phyloP scores from a whole-genome alignment of 2,113 vertebrate species.

The Ariopsis seemanni region DNA sequence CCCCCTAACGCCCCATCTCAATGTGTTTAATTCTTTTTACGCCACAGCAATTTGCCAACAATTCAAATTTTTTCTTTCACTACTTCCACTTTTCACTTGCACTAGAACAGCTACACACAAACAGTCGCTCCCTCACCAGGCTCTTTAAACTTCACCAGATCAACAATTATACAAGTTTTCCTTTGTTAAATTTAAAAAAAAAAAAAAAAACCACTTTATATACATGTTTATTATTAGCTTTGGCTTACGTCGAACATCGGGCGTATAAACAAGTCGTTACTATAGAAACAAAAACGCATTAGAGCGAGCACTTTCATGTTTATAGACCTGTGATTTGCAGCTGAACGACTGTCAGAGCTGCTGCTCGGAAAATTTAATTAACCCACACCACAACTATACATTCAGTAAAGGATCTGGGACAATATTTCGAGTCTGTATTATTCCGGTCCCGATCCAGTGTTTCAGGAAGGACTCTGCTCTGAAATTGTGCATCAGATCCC shows the following conservation, averaged over 20 bases:
- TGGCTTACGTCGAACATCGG: no score
- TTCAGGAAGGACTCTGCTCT: not conserved
- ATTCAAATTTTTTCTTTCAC: not conserved
- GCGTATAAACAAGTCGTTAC: not conserved
- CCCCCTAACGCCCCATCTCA: not conserved
- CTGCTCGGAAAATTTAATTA: no score
- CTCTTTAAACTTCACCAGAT: not conserved
- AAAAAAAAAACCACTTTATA: no score
- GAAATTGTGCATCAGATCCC: not conserved
- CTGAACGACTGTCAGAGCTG: no score
- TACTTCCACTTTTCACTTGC: not conserved
- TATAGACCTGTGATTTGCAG: no score
- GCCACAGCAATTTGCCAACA: not conserved
- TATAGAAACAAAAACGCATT: not conserved
- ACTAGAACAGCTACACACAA: not conserved
- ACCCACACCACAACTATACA: no score
- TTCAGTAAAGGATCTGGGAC: not conserved
- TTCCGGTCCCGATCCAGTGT: not conserved
- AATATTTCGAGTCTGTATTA: not conserved
- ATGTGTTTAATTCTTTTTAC: not conserved
- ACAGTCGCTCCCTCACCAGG: not conserved
- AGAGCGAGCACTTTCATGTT: no score
- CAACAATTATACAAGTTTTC: not conserved
- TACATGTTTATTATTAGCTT: no score
- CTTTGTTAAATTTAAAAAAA: no score